These are phyloP conservation scores for Epiblema foenella DNA, from an alignment of 2,888 invertebrate species.

Conservation along the genomic window DNA sequence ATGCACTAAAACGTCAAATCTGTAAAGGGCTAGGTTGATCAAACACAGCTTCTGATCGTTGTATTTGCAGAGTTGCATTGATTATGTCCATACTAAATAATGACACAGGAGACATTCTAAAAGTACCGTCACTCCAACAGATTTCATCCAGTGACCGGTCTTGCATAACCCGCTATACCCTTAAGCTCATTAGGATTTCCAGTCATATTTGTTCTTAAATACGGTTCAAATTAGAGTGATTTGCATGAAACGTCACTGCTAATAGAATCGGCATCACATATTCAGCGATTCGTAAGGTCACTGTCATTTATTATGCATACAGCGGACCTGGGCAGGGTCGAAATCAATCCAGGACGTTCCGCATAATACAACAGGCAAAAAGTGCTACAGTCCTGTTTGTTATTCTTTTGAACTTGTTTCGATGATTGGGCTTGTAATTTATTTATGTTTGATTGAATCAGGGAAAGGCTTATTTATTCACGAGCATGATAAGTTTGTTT, in stretches of 20 bases:
- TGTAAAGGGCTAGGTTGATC: constrained; percentile 3
- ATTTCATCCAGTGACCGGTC: constrained; percentile 38
- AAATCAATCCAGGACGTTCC: constrained; percentile 71
- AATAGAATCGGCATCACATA: constrained; percentile 43
- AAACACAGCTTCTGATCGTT: constrained; percentile 1
- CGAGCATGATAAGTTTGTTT: constrained; percentile 4
- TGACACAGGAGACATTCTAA: constrained; percentile 21
- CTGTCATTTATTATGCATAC: constrained; percentile 72
- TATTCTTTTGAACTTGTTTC: constrained; percentile 44
- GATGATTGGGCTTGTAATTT: constrained; percentile 39
- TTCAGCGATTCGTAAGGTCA: constrained; percentile 52
- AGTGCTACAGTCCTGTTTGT: constrained; percentile 42
- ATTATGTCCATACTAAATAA: constrained; percentile 20
- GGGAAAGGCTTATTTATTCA: constrained; percentile 31
- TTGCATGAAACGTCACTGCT: constrained; percentile 25
- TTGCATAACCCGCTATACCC: constrained; percentile 29
- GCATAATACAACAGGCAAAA: constrained; percentile 55
- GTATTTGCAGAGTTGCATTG: constrained; percentile 20
- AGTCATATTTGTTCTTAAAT: neutral
- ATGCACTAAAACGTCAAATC: neutral
- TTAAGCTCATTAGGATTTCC: neutral
- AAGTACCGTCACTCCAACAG: constrained; percentile 25
- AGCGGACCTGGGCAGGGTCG: constrained; percentile 64
- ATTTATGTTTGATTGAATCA: constrained; percentile 39
- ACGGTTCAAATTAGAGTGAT: constrained; percentile 1